A percentile compares a stretch with the other conserved stretches of the same genome.
These are phyloP conservation scores for Chrysina gloriosa DNA, from an alignment of 2,888 invertebrate genomes.

Conservation along the genomic window DNA sequence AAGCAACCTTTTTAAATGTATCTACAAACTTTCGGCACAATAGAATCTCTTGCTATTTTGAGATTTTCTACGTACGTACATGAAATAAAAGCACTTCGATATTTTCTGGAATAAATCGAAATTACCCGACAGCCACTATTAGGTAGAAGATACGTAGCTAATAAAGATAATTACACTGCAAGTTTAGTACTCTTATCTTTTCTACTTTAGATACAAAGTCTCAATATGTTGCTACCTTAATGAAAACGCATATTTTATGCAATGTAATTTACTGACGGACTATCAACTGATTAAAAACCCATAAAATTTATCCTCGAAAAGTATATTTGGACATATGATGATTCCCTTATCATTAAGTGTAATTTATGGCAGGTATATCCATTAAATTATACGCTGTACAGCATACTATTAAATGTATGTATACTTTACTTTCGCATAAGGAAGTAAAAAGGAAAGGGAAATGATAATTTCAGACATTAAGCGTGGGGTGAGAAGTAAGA, in stretches of 20 bases:
- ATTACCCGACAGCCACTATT: neutral
- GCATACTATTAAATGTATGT: neutral
- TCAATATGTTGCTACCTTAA: neutral
- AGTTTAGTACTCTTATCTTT: neutral
- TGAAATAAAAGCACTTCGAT: too few relatives aligned
- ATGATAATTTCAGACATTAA: too few relatives aligned
- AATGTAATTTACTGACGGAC: neutral
- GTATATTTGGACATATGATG: neutral
- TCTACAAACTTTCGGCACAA: too few relatives aligned
- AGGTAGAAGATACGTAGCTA: neutral
- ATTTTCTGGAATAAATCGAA: too few relatives aligned
- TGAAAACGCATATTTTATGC: neutral
- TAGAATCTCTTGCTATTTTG: too few relatives aligned
- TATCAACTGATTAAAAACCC: conserved; percentile 16
- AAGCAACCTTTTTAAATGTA: too few relatives aligned
- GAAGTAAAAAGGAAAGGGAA: too few relatives aligned
- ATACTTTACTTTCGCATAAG: too few relatives aligned
- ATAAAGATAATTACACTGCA: neutral
- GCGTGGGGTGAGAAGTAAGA: too few relatives aligned
- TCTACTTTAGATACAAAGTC: neutral
- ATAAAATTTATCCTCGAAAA: conserved; percentile 8
- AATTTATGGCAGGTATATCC: neutral
- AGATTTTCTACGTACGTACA: too few relatives aligned
- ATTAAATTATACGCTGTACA: neutral
- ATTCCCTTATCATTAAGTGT: neutral